Base-by-base conservation (phyloP, 2,888 invertebrate species). In the Leptinotarsa rubiginosa region DNA sequence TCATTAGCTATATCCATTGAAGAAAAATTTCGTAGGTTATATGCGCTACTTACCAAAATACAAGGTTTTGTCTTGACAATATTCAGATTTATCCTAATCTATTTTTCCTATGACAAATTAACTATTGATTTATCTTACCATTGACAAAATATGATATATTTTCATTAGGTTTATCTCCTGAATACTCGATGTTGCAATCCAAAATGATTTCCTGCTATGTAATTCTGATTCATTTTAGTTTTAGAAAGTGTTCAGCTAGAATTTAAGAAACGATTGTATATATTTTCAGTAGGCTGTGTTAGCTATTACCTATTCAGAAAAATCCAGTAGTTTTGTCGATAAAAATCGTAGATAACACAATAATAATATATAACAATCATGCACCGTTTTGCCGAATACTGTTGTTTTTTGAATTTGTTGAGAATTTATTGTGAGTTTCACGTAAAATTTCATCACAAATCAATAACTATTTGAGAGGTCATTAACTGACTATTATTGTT, bases 361-460 rank as follows among this genome's bases (percentile, higher is more conserved):
- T 41, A 62, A 62, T 62, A 31, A 16, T 52, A 22, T 54, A 68
- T 74, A 72, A 75, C 75, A 72, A 75, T 75, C 75, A 75, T 72
- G 75, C 75, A 75, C 75, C 72, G 69, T 67, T 75, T 75, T 75
- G 65, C 50, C 75, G 31, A 47, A 70, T 72, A 72, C 62, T 56
- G 65, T 69, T 75, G 68, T 69, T 75, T 75, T 75, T 62, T 49
- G 62, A 75, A 75, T 75, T 75, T 66, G 75, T 75, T 72, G 75
- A 62, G 47, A 72, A 72, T 65, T 13, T 75, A 69, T 66, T 62
- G 72, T 18, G 62, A 31, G 69, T 47, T 69, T 22, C 52, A 15
- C 18, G 62, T 69, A 41, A 59, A 62, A 18, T 59, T 49, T 59
- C 59, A 59, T 20, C n/a, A 47, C 41, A n/a, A 31, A 54, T 69